Conservation (phyloP, 2,113 vertebrate species). For the Delphinapterus leucas region DNA sequence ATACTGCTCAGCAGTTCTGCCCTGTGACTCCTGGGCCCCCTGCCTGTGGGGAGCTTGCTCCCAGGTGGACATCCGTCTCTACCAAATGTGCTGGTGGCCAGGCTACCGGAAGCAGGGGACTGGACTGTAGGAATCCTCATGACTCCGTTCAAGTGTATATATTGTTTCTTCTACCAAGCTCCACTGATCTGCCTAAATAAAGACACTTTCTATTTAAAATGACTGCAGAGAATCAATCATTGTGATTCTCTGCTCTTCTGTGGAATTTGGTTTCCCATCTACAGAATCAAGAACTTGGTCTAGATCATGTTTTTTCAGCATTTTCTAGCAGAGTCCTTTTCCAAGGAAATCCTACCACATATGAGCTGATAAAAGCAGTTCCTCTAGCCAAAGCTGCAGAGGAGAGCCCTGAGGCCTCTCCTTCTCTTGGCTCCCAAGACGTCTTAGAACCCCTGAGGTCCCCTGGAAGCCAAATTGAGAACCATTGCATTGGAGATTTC, state of each 20-base stretch:
- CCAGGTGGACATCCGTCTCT: not conserved
- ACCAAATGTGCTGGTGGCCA: not conserved
- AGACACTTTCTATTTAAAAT: not conserved
- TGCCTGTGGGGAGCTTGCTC: not conserved
- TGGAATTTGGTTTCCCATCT: not conserved
- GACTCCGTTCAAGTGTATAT: not conserved
- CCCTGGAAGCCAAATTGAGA: not conserved
- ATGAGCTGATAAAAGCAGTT: not conserved
- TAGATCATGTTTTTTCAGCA: not conserved
- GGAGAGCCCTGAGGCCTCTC: not conserved
- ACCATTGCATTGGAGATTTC: rapidly evolving
- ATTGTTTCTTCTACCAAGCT: not conserved
- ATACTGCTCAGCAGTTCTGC: not conserved
- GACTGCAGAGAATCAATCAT: not conserved
- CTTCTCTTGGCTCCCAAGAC: too few species aligned
- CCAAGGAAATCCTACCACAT: not conserved
- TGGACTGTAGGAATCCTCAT: not conserved
- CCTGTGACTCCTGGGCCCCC: not conserved
- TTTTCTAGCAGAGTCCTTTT: not conserved
- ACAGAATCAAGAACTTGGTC: not conserved
- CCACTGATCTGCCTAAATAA: not conserved
- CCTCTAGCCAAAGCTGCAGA: not conserved
- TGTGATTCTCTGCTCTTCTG: not conserved
- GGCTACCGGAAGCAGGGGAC: not conserved
- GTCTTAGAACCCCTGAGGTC: not conserved